Base-by-base conservation (phyloP, 2,113 vertebrate genomes). In the Ptilorrhoa leucosticta region DNA sequence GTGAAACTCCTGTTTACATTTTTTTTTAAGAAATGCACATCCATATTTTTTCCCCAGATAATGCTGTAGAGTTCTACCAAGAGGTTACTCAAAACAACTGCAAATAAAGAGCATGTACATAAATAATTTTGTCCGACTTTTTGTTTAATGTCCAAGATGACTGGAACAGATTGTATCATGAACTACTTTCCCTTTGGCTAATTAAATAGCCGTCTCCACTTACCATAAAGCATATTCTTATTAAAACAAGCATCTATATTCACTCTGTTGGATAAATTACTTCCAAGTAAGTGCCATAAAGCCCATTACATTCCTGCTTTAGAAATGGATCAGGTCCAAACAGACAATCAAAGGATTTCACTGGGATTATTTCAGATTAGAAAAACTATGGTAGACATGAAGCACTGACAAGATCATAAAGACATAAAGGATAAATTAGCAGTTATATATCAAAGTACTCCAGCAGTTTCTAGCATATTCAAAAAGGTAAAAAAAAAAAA, bases 271-370 rank as follows among this genome's bases (percentile, higher is more conserved):
- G 98, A 99, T 98, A 99, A 99, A 99, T 98, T 98, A 98, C 98
- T 98, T 98, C 96, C 98, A 98, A 98, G 98, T 98, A 98, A 99
- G 98, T 99, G 98, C 99, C 98, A 99, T 98, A 98, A 98, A 99
- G 98, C 98, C 99, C 99, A 99, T 99, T 99, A 99, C 98, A 98
- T 97, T 96, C 97, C 97, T 99, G 98, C 98, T 99, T 98, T 98
- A 98, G 97, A 98, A 98, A 98, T 99, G 99, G 99, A 99, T 98
- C 97, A 70, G 94, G 97, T 99, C 99, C 99, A 99, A 99, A 99
- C 98, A 98, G 98, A 99, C 99, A 99, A 99, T 99, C 99, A 99
- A 99, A 99, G 98, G 98, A 99, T 99, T 99, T 99, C 98, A 98
- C 96, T 98, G 97, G 98, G 98, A 99, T 99, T 99, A 99, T 99